Conservation (phyloP, 2,797 vertebrate species). For the Cyprinella venusta region DNA sequence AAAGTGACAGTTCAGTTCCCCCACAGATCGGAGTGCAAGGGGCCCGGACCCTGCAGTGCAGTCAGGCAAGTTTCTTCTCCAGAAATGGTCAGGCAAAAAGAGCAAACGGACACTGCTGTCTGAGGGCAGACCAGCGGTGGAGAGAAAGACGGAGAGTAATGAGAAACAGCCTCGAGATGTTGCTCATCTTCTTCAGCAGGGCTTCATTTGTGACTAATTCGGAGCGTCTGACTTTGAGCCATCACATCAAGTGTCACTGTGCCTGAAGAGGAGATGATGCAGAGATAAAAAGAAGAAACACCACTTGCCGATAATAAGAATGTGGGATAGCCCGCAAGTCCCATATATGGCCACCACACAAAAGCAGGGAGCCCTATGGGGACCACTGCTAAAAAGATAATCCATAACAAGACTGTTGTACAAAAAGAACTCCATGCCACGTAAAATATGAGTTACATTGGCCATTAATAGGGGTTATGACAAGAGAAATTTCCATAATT, state of each 20-base stretch:
- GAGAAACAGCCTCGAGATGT: slow-evolving; percentile 63
- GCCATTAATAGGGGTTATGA: neutral
- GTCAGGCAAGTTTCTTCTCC: slow-evolving; percentile 48
- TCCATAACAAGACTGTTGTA: neutral
- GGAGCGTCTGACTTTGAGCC: slow-evolving; percentile 60
- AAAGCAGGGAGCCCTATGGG: neutral
- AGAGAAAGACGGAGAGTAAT: slow-evolving; percentile 53
- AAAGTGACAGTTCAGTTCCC: slow-evolving; percentile 53
- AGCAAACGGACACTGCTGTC: slow-evolving; percentile 53
- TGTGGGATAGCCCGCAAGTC: neutral
- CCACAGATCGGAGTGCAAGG: slow-evolving; percentile 58
- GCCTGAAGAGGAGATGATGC: slow-evolving; percentile 48
- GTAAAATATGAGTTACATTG: neutral
- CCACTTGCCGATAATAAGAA: slow-evolving; percentile 17
- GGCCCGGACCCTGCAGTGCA: slow-evolving; percentile 61
- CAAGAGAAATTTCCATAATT: no score
- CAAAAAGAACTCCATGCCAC: neutral
- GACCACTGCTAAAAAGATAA: neutral
- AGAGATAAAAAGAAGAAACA: slow-evolving; percentile 34
- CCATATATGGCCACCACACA: slow-evolving; percentile 14
- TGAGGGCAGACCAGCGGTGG: slow-evolving; percentile 53
- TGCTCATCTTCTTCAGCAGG: slow-evolving; percentile 63
- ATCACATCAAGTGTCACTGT: slow-evolving; percentile 51
- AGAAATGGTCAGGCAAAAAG: slow-evolving; percentile 54
- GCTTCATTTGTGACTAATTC: slow-evolving; percentile 63